phyloP scores from a whole-genome alignment of 2,113 vertebrate genomes.

The Baryphthengus martii region DNA sequence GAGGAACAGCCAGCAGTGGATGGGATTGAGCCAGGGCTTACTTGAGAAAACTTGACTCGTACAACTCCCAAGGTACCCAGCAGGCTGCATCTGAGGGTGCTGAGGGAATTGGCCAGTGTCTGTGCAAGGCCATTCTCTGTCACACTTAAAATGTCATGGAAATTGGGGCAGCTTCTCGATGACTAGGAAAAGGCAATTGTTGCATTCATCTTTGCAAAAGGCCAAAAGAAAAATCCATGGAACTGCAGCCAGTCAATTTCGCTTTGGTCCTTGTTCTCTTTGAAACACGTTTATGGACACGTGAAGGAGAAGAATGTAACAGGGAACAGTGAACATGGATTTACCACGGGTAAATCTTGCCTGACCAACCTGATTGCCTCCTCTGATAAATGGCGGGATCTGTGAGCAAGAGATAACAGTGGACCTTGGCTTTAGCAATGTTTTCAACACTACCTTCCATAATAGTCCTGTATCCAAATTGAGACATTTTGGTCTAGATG shows the following conservation, averaged over 20 bases:
- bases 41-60: rapidly evolving
- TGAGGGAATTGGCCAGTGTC: background rate
- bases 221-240: background rate
- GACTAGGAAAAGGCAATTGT: background rate
- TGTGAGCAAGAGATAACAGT: no score
- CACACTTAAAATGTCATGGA: background rate
- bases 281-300: background rate
- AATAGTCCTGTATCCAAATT: background rate
- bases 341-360: background rate
- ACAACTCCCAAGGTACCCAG: background rate
- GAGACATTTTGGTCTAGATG: background rate
- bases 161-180: background rate
- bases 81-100: background rate
- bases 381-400: background rate
- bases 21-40: background rate
- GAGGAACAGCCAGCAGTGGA: background rate
- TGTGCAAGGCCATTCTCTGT: background rate
- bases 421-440: no score
- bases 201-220: background rate
- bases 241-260: background rate
- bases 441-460: background rate
- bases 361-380: background rate
- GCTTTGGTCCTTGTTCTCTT: background rate
- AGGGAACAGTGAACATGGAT: background rate
- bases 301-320: background rate